Base-by-base conservation (phyloP, 2,797 vertebrate genomes). In the Micrastur ruficollis region DNA sequence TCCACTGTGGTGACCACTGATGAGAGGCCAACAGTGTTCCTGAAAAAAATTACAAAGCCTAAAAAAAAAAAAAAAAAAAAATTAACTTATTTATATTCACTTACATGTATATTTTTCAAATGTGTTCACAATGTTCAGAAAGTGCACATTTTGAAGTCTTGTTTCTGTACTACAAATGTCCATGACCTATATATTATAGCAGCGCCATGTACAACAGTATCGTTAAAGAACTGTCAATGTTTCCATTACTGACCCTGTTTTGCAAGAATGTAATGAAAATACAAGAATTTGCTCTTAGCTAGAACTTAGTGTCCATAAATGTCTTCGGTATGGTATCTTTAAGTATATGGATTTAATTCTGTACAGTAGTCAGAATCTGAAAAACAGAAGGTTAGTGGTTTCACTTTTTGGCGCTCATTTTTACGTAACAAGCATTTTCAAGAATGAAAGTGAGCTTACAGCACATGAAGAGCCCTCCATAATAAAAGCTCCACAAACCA, bases 141-240 rank as follows among this genome's bases (percentile, higher is more conserved):
- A 95, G 81, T 94, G 92, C 83, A 94, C 86, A 46, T 85, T 95
- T 97, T 94, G 36, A 89, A 93, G 58, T 81, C 56, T 78, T 53
- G 25, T 93, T 94, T 91, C 55, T 90, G 52, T 86, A 91, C 85
- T 83, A 85, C n/a, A 76, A 80, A 88, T 52, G 73, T 95, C 86
- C 21, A 40, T 70, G 91, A 94, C 89, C 88, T 87, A 68, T 15
- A 59, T 63, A 62, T 29, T 55, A 53, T 4, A 96, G 86, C 81
- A 93, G 93, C 17, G 36, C 58, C 58, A 42, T 3, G 32, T 42
- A 25, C 23, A 81, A 88, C 46, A 32, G 29, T 16, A 90, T n/a
- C 11, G 2, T 26, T 76, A 42, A 66, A 88, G 40, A 75, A 85
- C 44, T 79, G 38, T 27, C 79, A 42, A 27, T 12, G 31, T 79